These are phyloP conservation scores for Heliopora coerulea DNA, from an alignment of 92 coral and sea anemone genomes.

Conservation along the genomic window DNA sequence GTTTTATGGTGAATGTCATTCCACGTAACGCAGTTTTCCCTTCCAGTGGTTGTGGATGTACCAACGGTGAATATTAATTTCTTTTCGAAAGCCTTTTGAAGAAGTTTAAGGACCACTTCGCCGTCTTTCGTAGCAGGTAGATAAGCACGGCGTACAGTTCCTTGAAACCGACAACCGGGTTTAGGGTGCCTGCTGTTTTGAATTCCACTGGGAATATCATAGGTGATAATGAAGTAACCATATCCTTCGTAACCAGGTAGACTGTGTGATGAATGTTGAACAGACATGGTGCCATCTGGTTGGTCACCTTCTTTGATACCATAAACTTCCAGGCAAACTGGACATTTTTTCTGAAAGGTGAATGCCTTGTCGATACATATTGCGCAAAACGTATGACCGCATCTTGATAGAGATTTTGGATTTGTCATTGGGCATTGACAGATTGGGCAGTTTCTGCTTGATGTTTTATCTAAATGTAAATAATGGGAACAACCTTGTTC, in stretches of 20 bases:
- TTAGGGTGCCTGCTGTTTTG: constrained; percentile 68
- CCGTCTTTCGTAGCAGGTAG: constrained; percentile 60
- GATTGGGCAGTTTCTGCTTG: constrained; percentile 47
- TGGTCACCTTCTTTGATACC: constrained; percentile 65
- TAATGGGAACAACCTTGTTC: too few relatives aligned
- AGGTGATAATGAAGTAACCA: constrained; percentile 23
- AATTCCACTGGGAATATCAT: constrained; percentile 39
- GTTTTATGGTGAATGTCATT: constrained; percentile 84
- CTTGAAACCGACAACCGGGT: constrained; percentile 59
- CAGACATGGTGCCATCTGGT: constrained; percentile 67
- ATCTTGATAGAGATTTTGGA: constrained; percentile 48
- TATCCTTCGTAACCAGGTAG: constrained; percentile 50
- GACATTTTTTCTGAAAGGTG: constrained; percentile 51
- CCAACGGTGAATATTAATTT: constrained; percentile 72
- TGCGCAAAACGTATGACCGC: constrained; percentile 69
- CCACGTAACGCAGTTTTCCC: constrained; percentile 68
- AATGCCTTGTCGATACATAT: constrained; percentile 58
- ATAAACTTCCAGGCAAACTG: constrained; percentile 61
- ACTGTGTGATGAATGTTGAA: neutral
- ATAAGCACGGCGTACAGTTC: constrained; percentile 63
- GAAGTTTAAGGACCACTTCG: constrained; percentile 55
- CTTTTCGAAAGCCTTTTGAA: constrained; percentile 76
- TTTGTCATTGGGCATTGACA: constrained; percentile 55
- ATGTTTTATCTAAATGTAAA: neutral
- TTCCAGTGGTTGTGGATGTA: constrained; percentile 51